phyloP scores from a whole-genome alignment of 92 coral and sea anemone genomes.

The Palythoa caribaeorum region DNA sequence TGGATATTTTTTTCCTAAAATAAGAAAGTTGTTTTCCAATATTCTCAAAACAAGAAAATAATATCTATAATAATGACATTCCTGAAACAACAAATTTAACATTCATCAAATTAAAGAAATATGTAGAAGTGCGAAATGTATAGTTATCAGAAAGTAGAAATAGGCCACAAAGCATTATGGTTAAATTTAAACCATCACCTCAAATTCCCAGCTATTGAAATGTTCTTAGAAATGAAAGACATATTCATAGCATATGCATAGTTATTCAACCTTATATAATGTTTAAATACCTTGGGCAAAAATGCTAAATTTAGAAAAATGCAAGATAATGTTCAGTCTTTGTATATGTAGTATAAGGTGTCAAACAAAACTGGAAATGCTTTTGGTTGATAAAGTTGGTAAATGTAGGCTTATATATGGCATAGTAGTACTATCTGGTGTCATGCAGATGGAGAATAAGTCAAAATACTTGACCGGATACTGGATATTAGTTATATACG shows the following conservation, averaged over 20 bases:
- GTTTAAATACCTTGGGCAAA: neutral
- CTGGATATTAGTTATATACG: neutral
- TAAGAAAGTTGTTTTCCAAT: neutral
- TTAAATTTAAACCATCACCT: neutral
- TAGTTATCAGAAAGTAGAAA: neutral
- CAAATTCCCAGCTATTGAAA: neutral
- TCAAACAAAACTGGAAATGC: neutral
- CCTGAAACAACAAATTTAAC: no score
- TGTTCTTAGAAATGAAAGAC: neutral
- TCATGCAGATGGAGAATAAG: neutral
- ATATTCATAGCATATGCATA: neutral
- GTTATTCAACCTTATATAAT: neutral
- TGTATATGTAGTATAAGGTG: neutral
- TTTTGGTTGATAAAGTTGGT: neutral
- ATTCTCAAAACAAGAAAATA: neutral
- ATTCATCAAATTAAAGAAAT: neutral
- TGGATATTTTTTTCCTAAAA: neutral
- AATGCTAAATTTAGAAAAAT: conserved; percentile 2
- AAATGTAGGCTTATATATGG: neutral
- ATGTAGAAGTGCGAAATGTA: neutral
- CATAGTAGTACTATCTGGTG: neutral
- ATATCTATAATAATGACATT: neutral
- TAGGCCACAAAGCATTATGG: neutral
- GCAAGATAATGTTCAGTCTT: neutral
- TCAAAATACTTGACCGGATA: neutral